Evolutionary conservation across 2,797 vertebrate species (phyloP).

Genomic region (Anolis apletophallus): DNA sequence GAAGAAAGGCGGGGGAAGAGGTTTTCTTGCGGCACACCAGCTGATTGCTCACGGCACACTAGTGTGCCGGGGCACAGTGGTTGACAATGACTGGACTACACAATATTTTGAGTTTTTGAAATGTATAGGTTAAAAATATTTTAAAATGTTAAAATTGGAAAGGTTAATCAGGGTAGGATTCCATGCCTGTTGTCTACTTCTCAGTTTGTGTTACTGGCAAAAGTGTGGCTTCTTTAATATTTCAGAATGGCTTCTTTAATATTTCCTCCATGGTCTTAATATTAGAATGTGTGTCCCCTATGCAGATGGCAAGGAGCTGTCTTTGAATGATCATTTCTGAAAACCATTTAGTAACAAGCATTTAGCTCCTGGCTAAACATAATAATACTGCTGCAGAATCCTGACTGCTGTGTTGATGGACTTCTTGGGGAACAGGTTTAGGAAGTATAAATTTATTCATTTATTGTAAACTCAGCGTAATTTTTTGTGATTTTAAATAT

Average conservation of each 20-base stretch:
- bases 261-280: not conserved
- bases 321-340: conserved; percentile 20
- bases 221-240: not conserved
- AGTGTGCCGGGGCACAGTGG: too few species aligned
- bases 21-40: too few species aligned
- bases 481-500: conserved; percentile 15
- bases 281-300: not conserved
- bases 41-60: too few species aligned
- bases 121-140: too few species aligned
- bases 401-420: not conserved
- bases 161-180: too few species aligned
- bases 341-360: not conserved
- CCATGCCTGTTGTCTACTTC: too few species aligned
- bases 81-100: too few species aligned
- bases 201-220: not conserved
- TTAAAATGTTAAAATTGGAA: too few species aligned
- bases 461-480: not conserved
- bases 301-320: not conserved
- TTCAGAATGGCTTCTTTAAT: not conserved
- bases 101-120: too few species aligned
- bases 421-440: conserved; percentile 9
- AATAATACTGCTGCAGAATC: not conserved
- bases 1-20: too few species aligned
- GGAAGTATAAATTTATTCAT: not conserved
- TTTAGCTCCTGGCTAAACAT: not conserved